Conservation (phyloP, 1,140 invertebrate genomes). For the Hylaeus anthracinus region DNA sequence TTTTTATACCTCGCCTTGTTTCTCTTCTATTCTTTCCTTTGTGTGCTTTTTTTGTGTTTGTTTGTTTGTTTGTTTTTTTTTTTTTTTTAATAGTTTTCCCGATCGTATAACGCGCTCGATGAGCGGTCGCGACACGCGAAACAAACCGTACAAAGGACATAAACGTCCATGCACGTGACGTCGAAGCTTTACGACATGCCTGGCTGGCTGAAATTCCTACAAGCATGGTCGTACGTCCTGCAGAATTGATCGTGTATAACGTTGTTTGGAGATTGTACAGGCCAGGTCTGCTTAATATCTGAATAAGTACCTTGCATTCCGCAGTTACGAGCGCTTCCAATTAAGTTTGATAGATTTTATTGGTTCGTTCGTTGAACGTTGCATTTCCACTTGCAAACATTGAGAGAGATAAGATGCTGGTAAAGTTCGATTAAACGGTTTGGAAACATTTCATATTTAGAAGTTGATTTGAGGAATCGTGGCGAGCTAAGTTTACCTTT, state of each 20-base stretch:
- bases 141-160: constrained; percentile 33
- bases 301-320: neutral
- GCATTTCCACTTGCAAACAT: no score
- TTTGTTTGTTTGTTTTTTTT: no score
- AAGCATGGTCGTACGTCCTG: neutral
- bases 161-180: constrained; percentile 26
- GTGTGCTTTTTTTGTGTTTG: neutral
- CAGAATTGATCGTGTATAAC: neutral
- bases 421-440: no score
- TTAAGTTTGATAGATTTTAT: no score
- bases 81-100: constrained; percentile 11
- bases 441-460: no score
- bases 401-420: no score
- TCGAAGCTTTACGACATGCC: constrained; percentile 40
- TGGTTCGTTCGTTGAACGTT: no score
- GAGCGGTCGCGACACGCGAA: constrained; percentile 15
- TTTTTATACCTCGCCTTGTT: constrained; percentile 7
- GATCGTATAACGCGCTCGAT: constrained; percentile 8
- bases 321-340: neutral
- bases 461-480: no score
- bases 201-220: constrained; percentile 10
- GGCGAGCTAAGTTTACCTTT: no score
- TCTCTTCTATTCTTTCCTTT: no score
- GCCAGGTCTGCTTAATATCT: no score
- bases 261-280: neutral